Evolutionary conservation across 2,888 invertebrate genomes (phyloP), one percentile per base, ranked within the genome.

Genomic region (Xanthorhoe designata): DNA sequence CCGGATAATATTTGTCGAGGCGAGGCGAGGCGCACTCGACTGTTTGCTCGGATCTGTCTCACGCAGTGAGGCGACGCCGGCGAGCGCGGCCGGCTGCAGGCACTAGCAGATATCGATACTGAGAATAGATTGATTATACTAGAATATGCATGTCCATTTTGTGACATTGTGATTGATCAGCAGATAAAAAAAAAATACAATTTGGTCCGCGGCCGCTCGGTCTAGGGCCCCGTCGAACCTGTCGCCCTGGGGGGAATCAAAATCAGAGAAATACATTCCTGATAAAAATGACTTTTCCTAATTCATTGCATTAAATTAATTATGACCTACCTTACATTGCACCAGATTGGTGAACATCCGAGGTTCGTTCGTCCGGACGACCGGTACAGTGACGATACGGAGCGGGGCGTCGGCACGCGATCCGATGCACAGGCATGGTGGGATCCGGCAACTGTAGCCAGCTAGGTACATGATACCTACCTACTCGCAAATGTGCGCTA

Each of bases 1-100:
- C 52, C 24, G 60, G 35, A 50, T 58, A 29, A 42, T 61, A 53
- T 61, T 61, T 53, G 45, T 13, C 53, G 53, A 61, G 29, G 53
- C 24, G 59, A 52, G 24, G 45, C 51, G 60, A 61, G 17, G 60
- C 60, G 52, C 18, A 19, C 35, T 17, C 32, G 57, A 29, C 58
- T 61, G 53, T 61, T 61, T 53, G 17, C 53, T 47, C 53, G 5
- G 53, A 53, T 32, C 60, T 45, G 24, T 7, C 32, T 29, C 29
- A 9, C 45, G n/a, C 38, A 42, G 38, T 13, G 53, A 5, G 29
- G 50, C 51, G 32, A 32, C 32, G 32, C 2, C 32, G 32, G 0
- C 32, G 42, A n/a, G 42, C 45, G 17, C n/a, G 17, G 52, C 15
- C 24, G 24, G n/a, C 9, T 29, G 6, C 47, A 15, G 4, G 47